Percentiles rank a stretch among this genome's conserved stretches.
phyloP scores from a whole-genome alignment of 2,888 invertebrate genomes.

The Thereva unica region DNA sequence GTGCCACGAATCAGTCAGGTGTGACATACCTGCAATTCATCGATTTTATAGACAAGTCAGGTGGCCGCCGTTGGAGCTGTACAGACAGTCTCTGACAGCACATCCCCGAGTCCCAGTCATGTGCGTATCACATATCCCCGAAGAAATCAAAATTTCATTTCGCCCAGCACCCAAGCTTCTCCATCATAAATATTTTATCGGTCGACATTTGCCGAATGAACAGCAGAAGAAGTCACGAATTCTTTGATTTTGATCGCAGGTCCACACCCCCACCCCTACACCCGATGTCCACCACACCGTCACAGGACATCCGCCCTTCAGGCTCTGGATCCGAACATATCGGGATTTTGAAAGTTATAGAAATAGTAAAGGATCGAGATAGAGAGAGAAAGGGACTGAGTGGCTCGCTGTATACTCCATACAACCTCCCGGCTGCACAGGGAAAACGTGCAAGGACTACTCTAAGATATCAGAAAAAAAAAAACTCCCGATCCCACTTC shows the following conservation, averaged over 20 bases:
- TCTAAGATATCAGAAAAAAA: neutral
- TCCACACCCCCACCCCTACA: neutral
- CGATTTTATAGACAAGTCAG: conserved; percentile 12
- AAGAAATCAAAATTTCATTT: conserved; percentile 42
- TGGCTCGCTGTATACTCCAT: neutral
- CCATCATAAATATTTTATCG: conserved; percentile 37
- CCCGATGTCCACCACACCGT: no score
- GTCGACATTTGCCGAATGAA: conserved; percentile 36
- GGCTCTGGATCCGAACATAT: no score
- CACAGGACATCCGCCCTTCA: no score
- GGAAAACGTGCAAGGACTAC: conserved; percentile 23
- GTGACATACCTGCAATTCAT: conserved; percentile 21
- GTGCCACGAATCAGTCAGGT: neutral
- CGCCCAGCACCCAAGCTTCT: conserved; percentile 30
- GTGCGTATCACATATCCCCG: conserved; percentile 35
- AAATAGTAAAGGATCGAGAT: no score
- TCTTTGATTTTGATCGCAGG: conserved; percentile 25
- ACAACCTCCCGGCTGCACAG: conserved; percentile 16
- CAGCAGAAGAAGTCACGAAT: conserved; percentile 25
- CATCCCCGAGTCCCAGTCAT: conserved; percentile 28
- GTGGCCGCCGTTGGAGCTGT: conserved; percentile 1
- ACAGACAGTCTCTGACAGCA: neutral
- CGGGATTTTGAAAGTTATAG: no score
- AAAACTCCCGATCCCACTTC: conserved; percentile 2
- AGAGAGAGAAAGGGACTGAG: neutral